Conservation (phyloP, 2,113 vertebrate species). For the Tricholaema leucomelas region DNA sequence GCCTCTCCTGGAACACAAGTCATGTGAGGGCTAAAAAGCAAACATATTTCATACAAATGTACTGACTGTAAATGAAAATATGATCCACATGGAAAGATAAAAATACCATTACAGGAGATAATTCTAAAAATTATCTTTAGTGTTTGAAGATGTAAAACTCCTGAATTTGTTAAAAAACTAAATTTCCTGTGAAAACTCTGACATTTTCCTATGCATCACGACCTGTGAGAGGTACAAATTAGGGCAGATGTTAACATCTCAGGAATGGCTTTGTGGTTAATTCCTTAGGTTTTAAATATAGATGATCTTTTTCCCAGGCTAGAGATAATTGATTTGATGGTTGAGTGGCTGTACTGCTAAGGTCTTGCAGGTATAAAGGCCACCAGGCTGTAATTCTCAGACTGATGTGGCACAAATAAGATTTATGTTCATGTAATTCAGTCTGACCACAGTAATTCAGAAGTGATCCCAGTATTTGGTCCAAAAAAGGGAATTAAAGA, state of each 20-base stretch:
- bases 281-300: slow-evolving; percentile 1
- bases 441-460: not conserved
- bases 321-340: slow-evolving; percentile 11
- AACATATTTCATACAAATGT: not conserved
- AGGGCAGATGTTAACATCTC: not conserved
- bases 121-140: not conserved
- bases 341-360: not conserved
- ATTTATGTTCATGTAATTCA: not conserved
- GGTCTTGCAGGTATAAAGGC: not conserved
- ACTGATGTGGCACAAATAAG: not conserved
- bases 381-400: not conserved
- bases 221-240: not conserved
- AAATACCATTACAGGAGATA: not conserved
- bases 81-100: not conserved
- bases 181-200: not conserved
- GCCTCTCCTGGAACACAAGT: no score
- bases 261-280: not conserved
- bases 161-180: not conserved
- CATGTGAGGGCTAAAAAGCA: no score
- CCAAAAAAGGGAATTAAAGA: not conserved
- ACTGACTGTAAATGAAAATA: not conserved
- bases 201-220: not conserved
- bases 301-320: not conserved
- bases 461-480: not conserved
- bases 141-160: not conserved